phyloP scores from a whole-genome alignment of 1,140 invertebrate genomes.

The Lycorma delicatula region DNA sequence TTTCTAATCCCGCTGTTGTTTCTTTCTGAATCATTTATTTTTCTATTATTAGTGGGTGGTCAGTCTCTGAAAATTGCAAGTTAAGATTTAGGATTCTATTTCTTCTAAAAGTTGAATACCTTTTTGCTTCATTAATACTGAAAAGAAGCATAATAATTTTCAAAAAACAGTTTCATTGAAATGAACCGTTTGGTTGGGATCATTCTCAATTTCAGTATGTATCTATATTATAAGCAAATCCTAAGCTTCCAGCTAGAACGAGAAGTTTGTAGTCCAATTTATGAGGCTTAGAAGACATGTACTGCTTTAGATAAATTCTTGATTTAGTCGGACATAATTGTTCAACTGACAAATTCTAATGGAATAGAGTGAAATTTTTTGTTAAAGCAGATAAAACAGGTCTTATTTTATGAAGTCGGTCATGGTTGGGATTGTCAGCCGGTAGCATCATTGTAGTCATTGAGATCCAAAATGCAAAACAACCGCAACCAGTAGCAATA shows the following conservation, averaged over 20 bases:
- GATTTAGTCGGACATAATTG: conserved; percentile 17
- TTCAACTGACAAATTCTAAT: conserved; percentile 12
- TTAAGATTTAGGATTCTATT: no score
- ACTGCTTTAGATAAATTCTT: conserved; percentile 21
- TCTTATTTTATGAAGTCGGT: conserved; percentile 18
- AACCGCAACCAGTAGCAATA: no score
- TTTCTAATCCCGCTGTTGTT: no score
- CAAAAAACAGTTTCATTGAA: no score
- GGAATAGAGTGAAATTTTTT: conserved; percentile 8
- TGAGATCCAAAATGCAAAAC: conserved; percentile 18
- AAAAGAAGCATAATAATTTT: no score
- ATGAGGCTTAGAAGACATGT: conserved; percentile 26
- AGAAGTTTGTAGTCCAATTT: conserved; percentile 28
- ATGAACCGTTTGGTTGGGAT: no score
- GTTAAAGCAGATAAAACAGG: conserved; percentile 7
- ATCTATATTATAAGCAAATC: conserved; percentile 27
- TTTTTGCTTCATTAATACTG: no score
- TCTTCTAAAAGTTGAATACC: no score
- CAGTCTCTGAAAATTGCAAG: no score
- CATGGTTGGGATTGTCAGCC: not conserved
- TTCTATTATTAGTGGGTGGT: no score
- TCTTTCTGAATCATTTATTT: no score
- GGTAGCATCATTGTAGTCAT: conserved; percentile 10
- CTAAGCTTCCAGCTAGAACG: conserved; percentile 17
- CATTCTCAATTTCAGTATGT: no score